Conservation (phyloP, 2,113 vertebrate genomes). For the Pyxicephalus adspersus region DNA sequence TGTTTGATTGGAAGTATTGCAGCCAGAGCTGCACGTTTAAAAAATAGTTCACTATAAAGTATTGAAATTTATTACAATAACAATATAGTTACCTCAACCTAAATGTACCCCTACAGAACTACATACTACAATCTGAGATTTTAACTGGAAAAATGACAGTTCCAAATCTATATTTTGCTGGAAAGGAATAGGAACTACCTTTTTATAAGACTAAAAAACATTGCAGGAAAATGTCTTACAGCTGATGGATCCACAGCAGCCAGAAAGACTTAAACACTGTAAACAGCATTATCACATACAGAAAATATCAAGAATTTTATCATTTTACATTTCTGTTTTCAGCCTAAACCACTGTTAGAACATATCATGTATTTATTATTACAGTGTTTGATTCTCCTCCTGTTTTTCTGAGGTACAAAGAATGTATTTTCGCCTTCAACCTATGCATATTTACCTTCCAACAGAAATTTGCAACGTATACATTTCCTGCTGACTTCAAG, state of each 20-base stretch:
- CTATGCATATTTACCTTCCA: slow-evolving; percentile 38
- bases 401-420: slow-evolving; percentile 41
- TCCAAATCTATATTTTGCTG: no score
- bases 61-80: no score
- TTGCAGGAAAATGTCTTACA: background rate
- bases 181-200: no score
- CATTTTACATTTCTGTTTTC: slow-evolving; percentile 4
- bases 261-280: background rate
- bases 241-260: background rate
- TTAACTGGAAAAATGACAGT: no score
- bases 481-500: slow-evolving; percentile 35
- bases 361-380: slow-evolving; percentile 42
- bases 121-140: no score
- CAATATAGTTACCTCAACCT: no score
- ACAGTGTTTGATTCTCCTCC: background rate
- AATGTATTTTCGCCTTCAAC: slow-evolving; percentile 8
- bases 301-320: slow-evolving; percentile 23
- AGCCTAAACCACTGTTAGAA: background rate
- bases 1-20: background rate
- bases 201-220: no score
- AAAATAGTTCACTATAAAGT: no score
- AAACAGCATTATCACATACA: slow-evolving; percentile 1
- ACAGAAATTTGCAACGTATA: slow-evolving; percentile 41
- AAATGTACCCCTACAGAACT: no score
- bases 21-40: background rate